Conservation (phyloP, 2,888 invertebrate species). For the Caenorhabditis imperialis region DNA sequence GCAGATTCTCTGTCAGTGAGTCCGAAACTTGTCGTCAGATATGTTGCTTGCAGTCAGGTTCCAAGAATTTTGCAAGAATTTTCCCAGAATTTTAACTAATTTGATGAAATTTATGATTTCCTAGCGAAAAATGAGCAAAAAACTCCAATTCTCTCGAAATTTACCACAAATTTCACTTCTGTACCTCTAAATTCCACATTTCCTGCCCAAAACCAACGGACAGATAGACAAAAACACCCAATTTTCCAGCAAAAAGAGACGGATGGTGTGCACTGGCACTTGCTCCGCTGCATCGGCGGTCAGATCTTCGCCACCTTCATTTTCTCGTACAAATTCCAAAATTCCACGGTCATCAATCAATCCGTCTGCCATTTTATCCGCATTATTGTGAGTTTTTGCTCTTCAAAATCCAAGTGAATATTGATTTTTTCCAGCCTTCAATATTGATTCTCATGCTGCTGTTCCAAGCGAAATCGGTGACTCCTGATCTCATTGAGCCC, state of each 20-base stretch:
- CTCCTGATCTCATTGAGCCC: conserved; percentile 55
- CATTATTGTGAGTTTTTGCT: conserved; percentile 55
- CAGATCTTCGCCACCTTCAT: conserved; percentile 72
- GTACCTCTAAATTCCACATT: too few relatives aligned
- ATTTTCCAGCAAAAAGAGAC: conserved; percentile 68
- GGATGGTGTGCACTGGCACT: conserved; percentile 78
- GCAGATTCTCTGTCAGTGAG: too few relatives aligned
- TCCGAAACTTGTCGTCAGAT: too few relatives aligned
- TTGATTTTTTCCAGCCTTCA: conserved; percentile 57
- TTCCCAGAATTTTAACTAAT: too few relatives aligned
- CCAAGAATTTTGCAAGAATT: too few relatives aligned
- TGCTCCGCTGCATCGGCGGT: conserved; percentile 76
- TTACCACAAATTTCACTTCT: too few relatives aligned
- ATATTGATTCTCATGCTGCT: conserved; percentile 68
- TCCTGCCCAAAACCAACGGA: too few relatives aligned
- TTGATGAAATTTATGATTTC: too few relatives aligned
- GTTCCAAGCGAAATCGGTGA: conserved; percentile 67
- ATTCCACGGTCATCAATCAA: conserved; percentile 38
- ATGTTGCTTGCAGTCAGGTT: too few relatives aligned
- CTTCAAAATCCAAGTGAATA: background rate
- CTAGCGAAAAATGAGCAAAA: too few relatives aligned
- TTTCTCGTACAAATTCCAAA: conserved; percentile 50
- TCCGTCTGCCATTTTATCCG: conserved; percentile 64
- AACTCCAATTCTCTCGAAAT: too few relatives aligned
- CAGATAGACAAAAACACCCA: too few relatives aligned